These are phyloP conservation scores for Rousettus leschenaultii DNA, from an alignment of 2,113 vertebrate species.

Conservation along the genomic window DNA sequence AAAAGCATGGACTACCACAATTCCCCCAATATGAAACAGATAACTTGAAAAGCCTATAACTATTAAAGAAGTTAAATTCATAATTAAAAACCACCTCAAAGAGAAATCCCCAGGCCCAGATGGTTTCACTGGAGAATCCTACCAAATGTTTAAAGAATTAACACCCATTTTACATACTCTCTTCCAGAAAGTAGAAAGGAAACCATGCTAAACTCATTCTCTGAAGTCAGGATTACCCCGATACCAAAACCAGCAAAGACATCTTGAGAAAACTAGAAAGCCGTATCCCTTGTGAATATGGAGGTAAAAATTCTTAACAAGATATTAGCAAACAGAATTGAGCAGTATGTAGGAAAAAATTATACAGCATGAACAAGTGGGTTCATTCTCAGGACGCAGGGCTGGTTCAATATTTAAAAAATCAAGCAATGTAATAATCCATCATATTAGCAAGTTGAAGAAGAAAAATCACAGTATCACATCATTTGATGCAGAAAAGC, in stretches of 20 bases:
- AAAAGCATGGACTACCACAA: not conserved
- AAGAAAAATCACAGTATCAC: not conserved
- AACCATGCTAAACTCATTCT: not conserved
- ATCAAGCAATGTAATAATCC: no score
- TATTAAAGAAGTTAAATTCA: not conserved
- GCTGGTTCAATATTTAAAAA: not conserved
- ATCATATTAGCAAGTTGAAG: no score
- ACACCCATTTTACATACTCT: not conserved
- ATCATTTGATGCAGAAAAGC: not conserved
- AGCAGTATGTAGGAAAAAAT: not conserved
- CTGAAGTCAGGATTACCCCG: not conserved
- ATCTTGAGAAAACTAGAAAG: not conserved
- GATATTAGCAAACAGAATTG: not conserved
- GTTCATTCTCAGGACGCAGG: not conserved
- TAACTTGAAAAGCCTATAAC: not conserved
- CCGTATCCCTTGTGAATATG: not conserved
- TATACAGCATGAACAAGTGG: not conserved
- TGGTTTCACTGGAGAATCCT: not conserved
- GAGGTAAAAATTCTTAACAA: not conserved
- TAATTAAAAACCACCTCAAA: not conserved
- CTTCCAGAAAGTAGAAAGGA: not conserved
- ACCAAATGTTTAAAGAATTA: not conserved
- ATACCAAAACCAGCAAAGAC: not conserved
- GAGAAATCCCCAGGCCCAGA: not conserved
- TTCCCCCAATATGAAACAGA: not conserved